Evolutionary conservation across 2,797 vertebrate genomes (phyloP).

Genomic region (Silurus aristotelis): DNA sequence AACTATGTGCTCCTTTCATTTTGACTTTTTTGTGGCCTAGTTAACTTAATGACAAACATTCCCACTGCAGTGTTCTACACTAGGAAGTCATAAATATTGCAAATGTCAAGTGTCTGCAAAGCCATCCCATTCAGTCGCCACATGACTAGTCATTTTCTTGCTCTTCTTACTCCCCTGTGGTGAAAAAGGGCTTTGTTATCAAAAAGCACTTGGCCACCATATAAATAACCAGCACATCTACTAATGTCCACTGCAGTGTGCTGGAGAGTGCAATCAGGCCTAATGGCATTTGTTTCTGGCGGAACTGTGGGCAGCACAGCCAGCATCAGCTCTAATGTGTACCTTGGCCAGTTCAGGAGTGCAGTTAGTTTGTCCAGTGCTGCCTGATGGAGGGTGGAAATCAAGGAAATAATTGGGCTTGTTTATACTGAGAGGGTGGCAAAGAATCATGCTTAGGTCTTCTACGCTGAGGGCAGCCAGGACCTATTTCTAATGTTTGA

Average conservation of each 20-base stretch:
- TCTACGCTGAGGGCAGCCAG: not conserved
- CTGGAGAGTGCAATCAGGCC: conserved; percentile 78
- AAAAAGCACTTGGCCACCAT: conserved; percentile 73
- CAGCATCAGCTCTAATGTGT: conserved; percentile 77
- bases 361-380: conserved; percentile 74
- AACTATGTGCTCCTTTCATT: conserved; percentile 19
- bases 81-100: conserved; percentile 38
- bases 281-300: conserved; percentile 76
- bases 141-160: conserved; percentile 64
- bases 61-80: not conserved
- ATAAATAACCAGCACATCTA: conserved; percentile 79
- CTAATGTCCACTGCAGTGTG: conserved; percentile 74
- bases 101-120: conserved; percentile 60
- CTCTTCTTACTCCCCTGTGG: conserved; percentile 62
- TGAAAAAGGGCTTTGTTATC: conserved; percentile 75
- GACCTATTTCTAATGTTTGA: conserved; percentile 27
- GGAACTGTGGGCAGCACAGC: conserved; percentile 59
- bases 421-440: conserved; percentile 71
- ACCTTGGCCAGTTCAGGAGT: conserved; percentile 75
- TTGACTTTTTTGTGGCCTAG: conserved; percentile 26
- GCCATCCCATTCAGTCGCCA: conserved; percentile 60
- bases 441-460: conserved; percentile 32
- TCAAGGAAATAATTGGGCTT: conserved; percentile 76
- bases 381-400: conserved; percentile 75
- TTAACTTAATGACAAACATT: conserved; percentile 34